Conservation (phyloP, 2,113 vertebrate genomes). For the Boulengeromyrus knoepffleri region DNA sequence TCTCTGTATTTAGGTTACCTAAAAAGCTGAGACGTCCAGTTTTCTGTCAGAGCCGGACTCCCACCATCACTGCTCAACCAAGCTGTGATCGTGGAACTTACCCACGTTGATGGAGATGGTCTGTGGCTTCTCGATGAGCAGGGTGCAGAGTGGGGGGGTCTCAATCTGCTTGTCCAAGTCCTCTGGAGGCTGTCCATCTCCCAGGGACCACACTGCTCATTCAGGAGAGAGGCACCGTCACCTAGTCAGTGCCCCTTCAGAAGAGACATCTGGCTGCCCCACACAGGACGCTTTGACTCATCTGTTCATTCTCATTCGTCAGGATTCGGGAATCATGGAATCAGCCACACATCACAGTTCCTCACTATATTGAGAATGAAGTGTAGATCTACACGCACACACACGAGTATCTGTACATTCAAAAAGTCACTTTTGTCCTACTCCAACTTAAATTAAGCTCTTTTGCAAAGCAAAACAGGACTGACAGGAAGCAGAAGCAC, state of each 20-base stretch:
- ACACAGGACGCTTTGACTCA: conserved; percentile 9
- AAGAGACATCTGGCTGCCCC: conserved; percentile 13
- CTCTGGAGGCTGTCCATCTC: conserved; percentile 72
- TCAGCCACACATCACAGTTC: background rate
- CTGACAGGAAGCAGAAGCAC: conserved; percentile 21
- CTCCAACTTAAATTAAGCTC: conserved; percentile 36
- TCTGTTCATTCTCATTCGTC: conserved; percentile 26
- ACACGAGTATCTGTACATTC: background rate
- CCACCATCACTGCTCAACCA: background rate
- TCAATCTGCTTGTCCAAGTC: conserved; percentile 75
- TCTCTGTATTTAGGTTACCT: background rate
- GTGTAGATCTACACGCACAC: conserved; percentile 24
- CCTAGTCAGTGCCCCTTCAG: conserved; percentile 7
- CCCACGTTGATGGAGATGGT: conserved; percentile 75
- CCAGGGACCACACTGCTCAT: conserved; percentile 79
- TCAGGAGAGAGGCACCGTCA: conserved; percentile 36
- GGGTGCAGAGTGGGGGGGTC: conserved; percentile 66
- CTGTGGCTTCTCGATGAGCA: conserved; percentile 83
- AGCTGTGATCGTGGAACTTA: conserved; percentile 58
- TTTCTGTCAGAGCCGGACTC: background rate
- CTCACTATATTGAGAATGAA: background rate
- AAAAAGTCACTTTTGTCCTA: background rate
- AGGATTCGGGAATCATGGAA: background rate
- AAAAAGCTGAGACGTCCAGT: background rate
- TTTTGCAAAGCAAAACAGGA: conserved; percentile 49